phyloP scores from a whole-genome alignment of 2,888 invertebrate genomes.

The Amorpha juglandis region DNA sequence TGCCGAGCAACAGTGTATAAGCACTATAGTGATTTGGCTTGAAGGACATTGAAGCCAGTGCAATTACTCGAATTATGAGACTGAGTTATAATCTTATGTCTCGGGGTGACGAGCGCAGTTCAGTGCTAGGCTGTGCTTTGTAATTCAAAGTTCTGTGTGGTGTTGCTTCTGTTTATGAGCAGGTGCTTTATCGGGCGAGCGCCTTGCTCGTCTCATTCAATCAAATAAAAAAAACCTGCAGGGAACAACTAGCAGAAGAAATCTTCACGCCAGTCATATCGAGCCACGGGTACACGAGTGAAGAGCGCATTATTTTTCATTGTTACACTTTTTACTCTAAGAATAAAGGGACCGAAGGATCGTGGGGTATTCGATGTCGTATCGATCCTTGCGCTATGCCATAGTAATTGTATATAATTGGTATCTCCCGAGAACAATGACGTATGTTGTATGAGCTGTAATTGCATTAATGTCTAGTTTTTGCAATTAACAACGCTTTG shows the following conservation, averaged over 20 bases:
- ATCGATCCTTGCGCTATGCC: slow-evolving; percentile 78
- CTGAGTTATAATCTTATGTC: too few relatives aligned
- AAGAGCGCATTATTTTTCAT: slow-evolving; percentile 60
- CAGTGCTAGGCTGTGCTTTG: too few relatives aligned
- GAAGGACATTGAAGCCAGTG: too few relatives aligned
- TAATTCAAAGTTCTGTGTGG: too few relatives aligned
- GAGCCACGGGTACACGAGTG: slow-evolving; percentile 2
- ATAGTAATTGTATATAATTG: slow-evolving; percentile 84
- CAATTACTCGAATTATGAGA: too few relatives aligned
- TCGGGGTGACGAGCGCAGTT: too few relatives aligned
- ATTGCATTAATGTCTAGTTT: slow-evolving; percentile 72
- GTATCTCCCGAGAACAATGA: slow-evolving; percentile 83
- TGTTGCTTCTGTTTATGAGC: too few relatives aligned
- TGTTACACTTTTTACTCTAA: slow-evolving; percentile 68
- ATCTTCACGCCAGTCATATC: slow-evolving; percentile 29
- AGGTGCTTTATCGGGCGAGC: too few relatives aligned
- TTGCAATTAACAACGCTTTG: slow-evolving; percentile 61
- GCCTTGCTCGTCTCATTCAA: too few relatives aligned
- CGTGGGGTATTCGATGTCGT: slow-evolving; percentile 57
- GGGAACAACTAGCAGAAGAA: slow-evolving; percentile 7
- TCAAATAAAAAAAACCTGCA: not conserved
- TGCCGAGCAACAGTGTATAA: too few relatives aligned
- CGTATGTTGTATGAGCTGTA: slow-evolving; percentile 75
- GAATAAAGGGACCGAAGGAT: slow-evolving; percentile 50
- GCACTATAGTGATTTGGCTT: too few relatives aligned